A percentile compares a stretch with the other conserved stretches of the same genome.
phyloP scores from a whole-genome alignment of 2,888 invertebrate genomes.

The Lutraria lutraria region DNA sequence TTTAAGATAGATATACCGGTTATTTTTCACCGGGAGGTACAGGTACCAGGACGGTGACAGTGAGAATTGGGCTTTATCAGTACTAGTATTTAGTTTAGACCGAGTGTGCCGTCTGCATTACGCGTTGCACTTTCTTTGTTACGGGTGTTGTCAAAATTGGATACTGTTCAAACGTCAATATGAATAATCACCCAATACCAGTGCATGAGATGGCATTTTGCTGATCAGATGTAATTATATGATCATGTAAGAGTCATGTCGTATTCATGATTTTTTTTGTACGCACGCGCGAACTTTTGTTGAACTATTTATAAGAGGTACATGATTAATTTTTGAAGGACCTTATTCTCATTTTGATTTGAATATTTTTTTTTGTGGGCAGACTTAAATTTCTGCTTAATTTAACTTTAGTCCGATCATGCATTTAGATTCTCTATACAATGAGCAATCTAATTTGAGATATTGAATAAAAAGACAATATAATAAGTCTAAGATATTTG shows the following conservation, averaged over 20 bases:
- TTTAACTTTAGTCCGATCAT: not conserved
- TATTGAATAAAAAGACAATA: slow-evolving; percentile 10
- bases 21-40: too few species aligned
- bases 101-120: too few species aligned
- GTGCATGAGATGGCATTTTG: not conserved
- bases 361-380: not conserved
- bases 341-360: not conserved
- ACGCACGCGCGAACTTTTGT: not conserved
- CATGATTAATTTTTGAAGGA: not conserved
- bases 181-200: not conserved
- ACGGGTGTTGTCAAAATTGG: too few species aligned
- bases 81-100: too few species aligned
- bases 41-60: too few species aligned
- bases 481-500: not conserved
- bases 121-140: too few species aligned
- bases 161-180: not conserved
- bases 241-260: not conserved
- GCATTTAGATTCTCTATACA: not conserved
- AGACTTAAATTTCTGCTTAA: slow-evolving; percentile 8
- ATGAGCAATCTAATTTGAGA: not conserved
- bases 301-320: not conserved
- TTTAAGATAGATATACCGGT: too few species aligned
- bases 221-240: not conserved
- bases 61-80: too few species aligned
- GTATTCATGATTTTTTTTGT: not conserved